Base-by-base conservation (phyloP, 92 coral and sea anemone species). In the Epizoanthus rinbou region DNA sequence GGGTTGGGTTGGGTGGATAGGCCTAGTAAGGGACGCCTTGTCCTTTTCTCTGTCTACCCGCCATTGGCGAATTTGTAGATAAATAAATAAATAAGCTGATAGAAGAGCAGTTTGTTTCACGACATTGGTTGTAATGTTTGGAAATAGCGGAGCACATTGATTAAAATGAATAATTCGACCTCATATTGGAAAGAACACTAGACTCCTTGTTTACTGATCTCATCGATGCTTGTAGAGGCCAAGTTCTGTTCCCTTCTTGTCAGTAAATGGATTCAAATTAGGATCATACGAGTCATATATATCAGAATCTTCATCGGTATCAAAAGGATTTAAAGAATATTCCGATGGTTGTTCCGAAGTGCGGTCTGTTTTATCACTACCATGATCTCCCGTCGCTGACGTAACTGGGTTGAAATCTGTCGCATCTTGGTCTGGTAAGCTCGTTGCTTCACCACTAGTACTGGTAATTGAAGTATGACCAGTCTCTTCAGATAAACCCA, bases 271-370 rank as follows among this genome's bases (percentile, higher is more conserved):
- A 22, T 64, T 64, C 17, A 64, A 25, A 28, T 17, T 25, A 17
- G 69, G 69, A 17, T 64, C 69, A 8, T 64, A 64, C n/a, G 39
- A 64, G n/a, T 64, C 69, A 16, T 64, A 64, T 14, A 64, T 35
- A 21, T 64, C 69, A 0, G 69, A 64, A 8, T 64, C 69, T 5
- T 11, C 39, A 25, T 64, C 69, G 35, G 69, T 25, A 17, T 64
- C 69, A 64, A 64, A 64, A 1, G 69, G 69, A 64, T 28, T 64
- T 50, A 50, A 50, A 64, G 11, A 23, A 13, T 31, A 63, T 63
- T 63, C 68, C 9, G 50, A 43, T 8, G 50, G 50, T 7, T 1
- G 50, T 43, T 43, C 50, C 50, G 50, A 43, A 10, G 11, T 43
- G 50, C 35, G 21, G 0, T 63, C 33, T 8, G 15, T 64, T 11